These are phyloP conservation scores for Candoia aspera DNA, from an alignment of 2,113 vertebrate species.

Conservation along the genomic window DNA sequence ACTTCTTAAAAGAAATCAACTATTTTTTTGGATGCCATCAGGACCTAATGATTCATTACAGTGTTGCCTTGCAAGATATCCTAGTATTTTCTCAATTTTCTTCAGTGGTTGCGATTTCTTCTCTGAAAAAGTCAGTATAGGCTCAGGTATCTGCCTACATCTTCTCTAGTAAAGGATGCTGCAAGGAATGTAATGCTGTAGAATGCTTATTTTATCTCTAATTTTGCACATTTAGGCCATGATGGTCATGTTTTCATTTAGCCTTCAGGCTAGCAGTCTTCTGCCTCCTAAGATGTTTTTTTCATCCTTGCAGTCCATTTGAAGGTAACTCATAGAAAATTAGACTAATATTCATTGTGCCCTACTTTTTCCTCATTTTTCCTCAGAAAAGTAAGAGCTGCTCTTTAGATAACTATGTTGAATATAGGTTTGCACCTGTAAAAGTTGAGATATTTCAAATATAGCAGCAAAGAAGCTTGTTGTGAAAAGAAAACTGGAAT, in stretches of 20 bases:
- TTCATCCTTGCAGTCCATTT: neutral
- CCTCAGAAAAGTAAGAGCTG: neutral
- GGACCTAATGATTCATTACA: neutral
- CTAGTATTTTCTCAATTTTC: neutral
- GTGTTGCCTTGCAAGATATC: neutral
- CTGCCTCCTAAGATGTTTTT: neutral
- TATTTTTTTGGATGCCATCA: neutral
- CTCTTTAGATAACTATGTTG: neutral
- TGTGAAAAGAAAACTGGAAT: neutral
- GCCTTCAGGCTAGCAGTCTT: neutral
- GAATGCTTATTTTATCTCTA: neutral
- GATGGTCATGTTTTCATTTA: neutral
- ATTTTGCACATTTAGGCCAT: neutral
- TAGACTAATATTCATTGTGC: neutral
- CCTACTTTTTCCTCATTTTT: neutral
- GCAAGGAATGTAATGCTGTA: neutral
- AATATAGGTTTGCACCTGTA: neutral
- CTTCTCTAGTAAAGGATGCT: neutral
- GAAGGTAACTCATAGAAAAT: neutral
- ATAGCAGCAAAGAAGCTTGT: neutral
- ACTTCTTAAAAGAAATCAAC: neutral
- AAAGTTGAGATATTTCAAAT: neutral
- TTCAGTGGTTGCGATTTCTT: neutral
- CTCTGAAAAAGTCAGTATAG: neutral
- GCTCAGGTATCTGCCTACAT: neutral